Percentiles rank a stretch among this genome's conserved stretches.
Evolutionary conservation across 2,888 invertebrate genomes (phyloP).

Genomic region (Meandrusa payeni): DNA sequence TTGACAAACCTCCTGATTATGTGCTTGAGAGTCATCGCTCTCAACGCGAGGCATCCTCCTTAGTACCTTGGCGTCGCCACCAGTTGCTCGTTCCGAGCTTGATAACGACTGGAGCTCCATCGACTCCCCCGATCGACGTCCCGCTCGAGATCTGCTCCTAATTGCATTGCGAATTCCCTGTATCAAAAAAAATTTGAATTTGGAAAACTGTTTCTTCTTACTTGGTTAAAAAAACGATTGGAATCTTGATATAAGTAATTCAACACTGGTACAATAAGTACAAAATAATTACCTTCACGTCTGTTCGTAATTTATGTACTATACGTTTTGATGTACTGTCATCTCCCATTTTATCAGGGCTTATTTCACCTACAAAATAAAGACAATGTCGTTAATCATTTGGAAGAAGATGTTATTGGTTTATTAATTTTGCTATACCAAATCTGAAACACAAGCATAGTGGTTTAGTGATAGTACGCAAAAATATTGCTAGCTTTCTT

Average conservation of each 20-base stretch:
- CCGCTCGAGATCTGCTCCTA: slow-evolving; percentile 76
- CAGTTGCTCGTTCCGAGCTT: slow-evolving; percentile 54
- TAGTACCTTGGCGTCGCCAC: slow-evolving; percentile 77
- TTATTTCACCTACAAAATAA: slow-evolving; percentile 61
- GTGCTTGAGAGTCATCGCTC: slow-evolving; percentile 84
- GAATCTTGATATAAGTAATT: too few relatives aligned
- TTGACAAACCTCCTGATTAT: slow-evolving; percentile 50
- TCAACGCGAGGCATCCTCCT: slow-evolving; percentile 88
- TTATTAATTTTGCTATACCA: too few relatives aligned
- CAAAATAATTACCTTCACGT: slow-evolving; percentile 83
- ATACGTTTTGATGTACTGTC: slow-evolving; percentile 87
- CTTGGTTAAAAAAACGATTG: too few relatives aligned
- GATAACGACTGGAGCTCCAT: slow-evolving; percentile 79
- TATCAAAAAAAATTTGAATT: too few relatives aligned
- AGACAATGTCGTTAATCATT: too few relatives aligned
- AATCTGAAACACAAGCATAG: too few relatives aligned
- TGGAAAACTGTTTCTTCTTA: too few relatives aligned
- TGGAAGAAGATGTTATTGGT: too few relatives aligned
- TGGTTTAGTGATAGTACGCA: too few relatives aligned
- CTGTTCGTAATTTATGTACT: slow-evolving; percentile 90
- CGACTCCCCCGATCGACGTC: slow-evolving; percentile 82
- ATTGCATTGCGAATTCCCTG: slow-evolving; percentile 82
- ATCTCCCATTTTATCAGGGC: slow-evolving; percentile 71
- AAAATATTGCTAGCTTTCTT: too few relatives aligned
- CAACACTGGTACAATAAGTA: not conserved